phyloP scores from a whole-genome alignment of 92 coral and sea anemone genomes.

The Phymanthus crucifer region DNA sequence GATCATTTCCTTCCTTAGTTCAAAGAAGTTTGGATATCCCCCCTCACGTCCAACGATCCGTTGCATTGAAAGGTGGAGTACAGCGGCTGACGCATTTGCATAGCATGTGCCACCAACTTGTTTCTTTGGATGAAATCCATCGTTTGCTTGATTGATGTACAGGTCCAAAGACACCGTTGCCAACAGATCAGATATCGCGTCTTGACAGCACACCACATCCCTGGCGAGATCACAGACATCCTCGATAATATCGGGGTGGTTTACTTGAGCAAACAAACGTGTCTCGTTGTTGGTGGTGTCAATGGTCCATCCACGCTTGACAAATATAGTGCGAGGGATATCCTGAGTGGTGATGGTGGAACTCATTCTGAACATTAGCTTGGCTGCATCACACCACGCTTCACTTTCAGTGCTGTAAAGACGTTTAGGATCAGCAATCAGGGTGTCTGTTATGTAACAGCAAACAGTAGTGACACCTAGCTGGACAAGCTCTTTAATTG shows the following conservation, averaged over 20 bases:
- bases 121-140: constrained; percentile 12
- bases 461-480: constrained; percentile 48
- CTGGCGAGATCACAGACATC: constrained; percentile 45
- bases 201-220: constrained; percentile 39
- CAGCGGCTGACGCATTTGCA: constrained; percentile 74
- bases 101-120: constrained; percentile 45
- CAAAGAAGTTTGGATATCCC: constrained; percentile 59
- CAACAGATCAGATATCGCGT: constrained; percentile 46
- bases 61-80: constrained; percentile 59
- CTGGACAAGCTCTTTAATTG: neutral
- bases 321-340: constrained; percentile 52
- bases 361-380: constrained; percentile 45
- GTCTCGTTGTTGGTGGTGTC: constrained; percentile 51
- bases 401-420: constrained; percentile 16
- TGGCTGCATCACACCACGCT: constrained; percentile 40
- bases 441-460: constrained; percentile 41
- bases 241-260: constrained; percentile 47
- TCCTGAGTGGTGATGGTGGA: constrained; percentile 39
- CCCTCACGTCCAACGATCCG: constrained; percentile 58
- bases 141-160: constrained; percentile 50
- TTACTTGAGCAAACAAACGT: constrained; percentile 48
- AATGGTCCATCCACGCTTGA: constrained; percentile 47
- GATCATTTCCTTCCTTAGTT: constrained; percentile 30
- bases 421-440: constrained; percentile 12
- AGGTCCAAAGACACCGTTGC: constrained; percentile 49